A percentile compares a stretch with the other conserved stretches of the same genome.
These are phyloP conservation scores for Thomomys bottae DNA, from an alignment of 2,113 vertebrate species.

Conservation along the genomic window DNA sequence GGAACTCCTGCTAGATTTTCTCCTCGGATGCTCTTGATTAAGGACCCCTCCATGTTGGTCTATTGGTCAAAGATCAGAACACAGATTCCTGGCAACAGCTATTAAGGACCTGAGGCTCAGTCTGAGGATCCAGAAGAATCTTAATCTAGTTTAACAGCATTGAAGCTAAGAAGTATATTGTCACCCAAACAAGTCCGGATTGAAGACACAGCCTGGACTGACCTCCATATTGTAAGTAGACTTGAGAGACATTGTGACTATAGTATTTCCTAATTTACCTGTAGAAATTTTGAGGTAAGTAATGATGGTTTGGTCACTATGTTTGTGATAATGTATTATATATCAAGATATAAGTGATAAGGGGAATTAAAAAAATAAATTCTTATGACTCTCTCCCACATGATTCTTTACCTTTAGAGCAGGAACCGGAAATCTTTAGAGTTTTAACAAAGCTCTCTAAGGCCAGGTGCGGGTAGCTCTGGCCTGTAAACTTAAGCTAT, in stretches of 20 bases:
- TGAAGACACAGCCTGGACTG: too few species aligned
- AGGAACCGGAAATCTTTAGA: neutral
- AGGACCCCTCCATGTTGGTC: neutral
- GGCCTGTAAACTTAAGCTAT: too few species aligned
- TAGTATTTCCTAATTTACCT: neutral
- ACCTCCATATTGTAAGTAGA: neutral
- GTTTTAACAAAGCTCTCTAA: neutral
- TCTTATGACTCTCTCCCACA: neutral
- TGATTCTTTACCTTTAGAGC: neutral
- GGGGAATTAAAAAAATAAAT: neutral
- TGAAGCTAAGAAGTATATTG: too few species aligned
- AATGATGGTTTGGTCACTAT: neutral
- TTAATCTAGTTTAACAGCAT: neutral
- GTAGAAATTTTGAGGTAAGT: neutral
- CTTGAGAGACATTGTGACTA: neutral
- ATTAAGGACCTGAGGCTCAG: neutral
- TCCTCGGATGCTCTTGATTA: neutral
- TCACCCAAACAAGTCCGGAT: too few species aligned
- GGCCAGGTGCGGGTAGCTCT: too few species aligned
- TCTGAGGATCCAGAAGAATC: too few species aligned
- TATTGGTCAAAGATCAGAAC: neutral
- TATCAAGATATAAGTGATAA: neutral
- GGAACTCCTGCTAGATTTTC: neutral
- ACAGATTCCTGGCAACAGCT: neutral
- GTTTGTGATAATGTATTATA: neutral